These are phyloP conservation scores for Xiphydria camelus DNA, from an alignment of 2,888 invertebrate species.

Conservation along the genomic window DNA sequence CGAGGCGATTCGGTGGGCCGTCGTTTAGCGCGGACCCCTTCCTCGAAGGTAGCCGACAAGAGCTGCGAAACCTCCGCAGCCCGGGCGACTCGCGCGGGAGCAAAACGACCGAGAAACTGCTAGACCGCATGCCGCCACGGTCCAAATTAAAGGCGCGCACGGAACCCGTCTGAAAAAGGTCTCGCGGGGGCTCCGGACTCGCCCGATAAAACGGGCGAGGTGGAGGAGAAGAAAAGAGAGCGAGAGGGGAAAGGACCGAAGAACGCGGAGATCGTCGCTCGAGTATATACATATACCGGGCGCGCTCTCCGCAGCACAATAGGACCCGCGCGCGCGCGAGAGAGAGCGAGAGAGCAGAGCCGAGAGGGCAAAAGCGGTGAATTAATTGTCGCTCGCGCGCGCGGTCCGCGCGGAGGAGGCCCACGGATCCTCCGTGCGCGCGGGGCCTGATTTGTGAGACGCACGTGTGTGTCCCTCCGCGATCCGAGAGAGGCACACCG, in stretches of 20 bases:
- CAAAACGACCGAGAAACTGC: conserved; percentile 14
- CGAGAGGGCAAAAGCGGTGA: conserved; percentile 48
- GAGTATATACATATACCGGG: no score
- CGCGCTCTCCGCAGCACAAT: conserved; percentile 25
- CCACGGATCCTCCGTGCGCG: conserved; percentile 26
- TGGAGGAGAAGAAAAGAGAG: conserved; percentile 20
- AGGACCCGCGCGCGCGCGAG: no score
- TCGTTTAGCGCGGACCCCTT: no score
- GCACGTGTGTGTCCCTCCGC: conserved; percentile 40
- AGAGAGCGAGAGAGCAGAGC: no score
- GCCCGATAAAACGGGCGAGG: conserved; percentile 9
- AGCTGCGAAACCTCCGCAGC: no score
- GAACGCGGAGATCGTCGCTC: conserved; percentile 18
- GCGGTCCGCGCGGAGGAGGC: conserved; percentile 4
- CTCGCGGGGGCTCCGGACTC: neutral
- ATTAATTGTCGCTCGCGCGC: conserved; percentile 54
- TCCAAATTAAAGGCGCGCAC: conserved; percentile 32
- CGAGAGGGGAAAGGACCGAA: conserved; percentile 10
- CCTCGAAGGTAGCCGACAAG: no score
- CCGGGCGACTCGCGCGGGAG: conserved; percentile 8
- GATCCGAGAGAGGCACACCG: no score
- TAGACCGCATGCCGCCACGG: conserved; percentile 47
- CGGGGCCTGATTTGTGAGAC: conserved; percentile 46
- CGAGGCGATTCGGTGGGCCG: no score
- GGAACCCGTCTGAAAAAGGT: neutral